Conservation (phyloP, 2,113 vertebrate genomes). For the Rhegmatorhina hoffmannsi region DNA sequence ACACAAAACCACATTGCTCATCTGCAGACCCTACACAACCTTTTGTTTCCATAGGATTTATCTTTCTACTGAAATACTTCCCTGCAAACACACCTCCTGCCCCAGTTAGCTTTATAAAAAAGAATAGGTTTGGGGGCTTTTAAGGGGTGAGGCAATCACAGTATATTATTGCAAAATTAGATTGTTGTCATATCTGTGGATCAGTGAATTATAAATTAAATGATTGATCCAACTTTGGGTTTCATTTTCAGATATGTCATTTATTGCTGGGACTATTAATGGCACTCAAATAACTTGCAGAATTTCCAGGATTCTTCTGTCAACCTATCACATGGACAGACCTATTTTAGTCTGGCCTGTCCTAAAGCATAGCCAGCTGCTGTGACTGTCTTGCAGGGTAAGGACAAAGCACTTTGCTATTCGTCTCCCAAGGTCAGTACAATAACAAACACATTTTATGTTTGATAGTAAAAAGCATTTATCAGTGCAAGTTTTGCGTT, state of each 20-base stretch:
- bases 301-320: neutral
- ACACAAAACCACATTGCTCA: neutral
- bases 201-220: neutral
- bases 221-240: neutral
- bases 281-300: neutral
- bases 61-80: neutral
- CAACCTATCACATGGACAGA: neutral
- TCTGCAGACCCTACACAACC: neutral
- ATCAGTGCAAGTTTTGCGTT: neutral
- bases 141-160: neutral
- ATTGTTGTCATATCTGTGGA: neutral
- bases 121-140: neutral
- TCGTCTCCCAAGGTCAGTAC: conserved; percentile 54
- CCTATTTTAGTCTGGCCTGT: conserved; percentile 59
- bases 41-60: neutral
- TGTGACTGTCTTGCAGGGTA: conserved; percentile 16
- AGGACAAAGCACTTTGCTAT: conserved; percentile 18
- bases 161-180: neutral
- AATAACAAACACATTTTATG: conserved; percentile 36
- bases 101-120: neutral
- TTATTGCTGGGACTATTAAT: neutral
- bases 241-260: neutral
- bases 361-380: conserved; percentile 56
- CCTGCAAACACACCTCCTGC: neutral
- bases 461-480: conserved; percentile 32